Percentiles rank a stretch among this genome's conserved stretches.
Conservation (phyloP, 30 jellyfish, hydroid and myxozoan genomes). For the Nemopilema nomurai region DNA sequence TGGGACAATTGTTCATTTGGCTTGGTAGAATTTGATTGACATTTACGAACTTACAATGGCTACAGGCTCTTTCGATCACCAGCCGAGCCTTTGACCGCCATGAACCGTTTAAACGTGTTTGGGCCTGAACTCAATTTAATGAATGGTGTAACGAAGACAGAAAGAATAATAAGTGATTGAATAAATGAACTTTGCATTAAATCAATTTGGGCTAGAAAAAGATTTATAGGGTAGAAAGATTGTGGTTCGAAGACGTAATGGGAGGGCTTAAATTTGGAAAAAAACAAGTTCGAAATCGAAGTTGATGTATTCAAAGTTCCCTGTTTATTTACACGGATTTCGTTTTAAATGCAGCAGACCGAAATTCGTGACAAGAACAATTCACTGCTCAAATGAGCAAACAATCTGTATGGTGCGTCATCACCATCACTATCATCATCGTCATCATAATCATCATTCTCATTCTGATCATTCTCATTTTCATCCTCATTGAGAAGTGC, state of each 20-base stretch:
- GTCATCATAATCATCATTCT: no score
- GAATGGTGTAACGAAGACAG: neutral
- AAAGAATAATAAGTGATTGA: neutral
- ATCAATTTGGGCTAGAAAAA: neutral
- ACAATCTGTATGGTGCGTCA: no score
- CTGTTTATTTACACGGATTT: neutral
- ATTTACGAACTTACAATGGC: neutral
- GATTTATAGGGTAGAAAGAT: neutral
- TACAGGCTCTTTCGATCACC: neutral
- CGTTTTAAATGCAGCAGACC: neutral
- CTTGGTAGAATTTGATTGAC: constrained; percentile 33
- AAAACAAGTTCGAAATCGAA: neutral
- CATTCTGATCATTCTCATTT: no score
- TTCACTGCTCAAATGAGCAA: no score
- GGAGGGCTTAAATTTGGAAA: neutral
- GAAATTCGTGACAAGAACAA: no score
- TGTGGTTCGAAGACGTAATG: neutral
- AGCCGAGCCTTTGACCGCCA: neutral
- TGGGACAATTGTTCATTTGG: constrained; percentile 35
- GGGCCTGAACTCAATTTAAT: neutral
- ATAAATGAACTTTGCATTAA: neutral
- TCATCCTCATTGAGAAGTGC: no score
- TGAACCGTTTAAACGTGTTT: neutral
- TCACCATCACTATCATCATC: no score
- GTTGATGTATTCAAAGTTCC: neutral